Percentiles rank a stretch among this genome's conserved stretches.
Evolutionary conservation across 2,888 invertebrate genomes (phyloP).

Genomic region (Pollenia griseotomentosa): DNA sequence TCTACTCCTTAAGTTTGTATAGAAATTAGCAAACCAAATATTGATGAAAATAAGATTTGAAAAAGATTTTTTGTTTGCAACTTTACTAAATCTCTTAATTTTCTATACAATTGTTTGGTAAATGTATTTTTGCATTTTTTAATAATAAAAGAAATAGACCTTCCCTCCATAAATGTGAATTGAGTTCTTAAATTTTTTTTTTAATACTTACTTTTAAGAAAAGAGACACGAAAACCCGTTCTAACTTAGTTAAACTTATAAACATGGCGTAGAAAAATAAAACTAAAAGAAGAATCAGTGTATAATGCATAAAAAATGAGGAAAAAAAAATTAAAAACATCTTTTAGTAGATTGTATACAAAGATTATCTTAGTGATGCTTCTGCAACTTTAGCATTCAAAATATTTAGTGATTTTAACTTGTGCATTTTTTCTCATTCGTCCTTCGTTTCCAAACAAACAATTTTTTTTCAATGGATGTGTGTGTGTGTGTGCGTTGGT

Average conservation of each 20-base stretch:
- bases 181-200: neutral
- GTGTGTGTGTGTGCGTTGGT: neutral
- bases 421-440: conserved; percentile 25
- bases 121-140: conserved; percentile 14
- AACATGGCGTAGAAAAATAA: conserved; percentile 21
- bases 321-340: conserved; percentile 25
- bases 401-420: conserved; percentile 66
- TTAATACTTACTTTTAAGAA: neutral
- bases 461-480: neutral
- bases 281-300: neutral
- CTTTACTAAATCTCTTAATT: conserved; percentile 5
- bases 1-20: neutral
- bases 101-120: conserved; percentile 3
- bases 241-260: conserved; percentile 38
- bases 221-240: conserved; percentile 28
- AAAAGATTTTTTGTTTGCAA: neutral
- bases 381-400: conserved; percentile 63
- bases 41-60: neutral
- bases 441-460: neutral
- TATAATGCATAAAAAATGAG: conserved; percentile 37
- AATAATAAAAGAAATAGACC: neutral
- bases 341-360: conserved; percentile 45
- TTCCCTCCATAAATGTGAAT: conserved; percentile 25
- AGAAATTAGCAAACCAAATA: conserved; percentile 18
- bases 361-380: conserved; percentile 60